Base-by-base conservation (phyloP, 2,113 vertebrate species). In the Oenanthe melanoleuca region DNA sequence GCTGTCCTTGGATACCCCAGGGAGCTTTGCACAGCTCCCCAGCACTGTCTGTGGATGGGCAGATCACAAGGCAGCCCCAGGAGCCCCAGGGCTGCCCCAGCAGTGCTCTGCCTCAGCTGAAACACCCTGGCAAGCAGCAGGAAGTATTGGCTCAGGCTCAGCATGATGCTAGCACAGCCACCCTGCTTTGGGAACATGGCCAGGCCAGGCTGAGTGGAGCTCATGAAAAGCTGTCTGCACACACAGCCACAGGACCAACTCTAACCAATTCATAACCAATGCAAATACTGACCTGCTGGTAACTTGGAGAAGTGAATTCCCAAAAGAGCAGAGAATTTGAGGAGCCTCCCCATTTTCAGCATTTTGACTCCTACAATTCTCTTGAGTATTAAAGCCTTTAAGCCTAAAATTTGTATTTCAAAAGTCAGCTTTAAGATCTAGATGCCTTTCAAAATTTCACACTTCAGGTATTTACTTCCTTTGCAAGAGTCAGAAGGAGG, bases 61-160 rank as follows among this genome's bases (percentile, higher is more conserved):
- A 94, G 65, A 65, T 15, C 6, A 23, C 1, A 5, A 61, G 63
- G 6, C 57, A 75, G 45, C 7, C n/a, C 40, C 85, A 80, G 78
- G 9, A 66, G 66, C 8, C 13, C 8, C 20, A 52, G 56, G 19
- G 10, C 24, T 33, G 74, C 73, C 38, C 11, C 3, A 40, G 53
- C 57, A 73, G 24, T 2, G 33, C 45, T 85, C 31, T 65, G 74
- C 55, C 79, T 31, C 3, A 2, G 63, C 45, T 42, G 31, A 50
- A 86, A 50, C 64, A 19, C 22, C 66, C 79, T 66, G 50, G 75
- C 1, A 24, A 66, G 82, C 34, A 65, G 50, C 42, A 90, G 71
- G 90, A 88, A 88, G 63, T 83, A 90, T 34, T 96, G 88, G 45
- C 82, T 80, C 63, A 80, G 56, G 71, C 66, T 45, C 74, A 93